phyloP scores from a whole-genome alignment of 2,113 vertebrate species.

The Bambusicola thoracicus region DNA sequence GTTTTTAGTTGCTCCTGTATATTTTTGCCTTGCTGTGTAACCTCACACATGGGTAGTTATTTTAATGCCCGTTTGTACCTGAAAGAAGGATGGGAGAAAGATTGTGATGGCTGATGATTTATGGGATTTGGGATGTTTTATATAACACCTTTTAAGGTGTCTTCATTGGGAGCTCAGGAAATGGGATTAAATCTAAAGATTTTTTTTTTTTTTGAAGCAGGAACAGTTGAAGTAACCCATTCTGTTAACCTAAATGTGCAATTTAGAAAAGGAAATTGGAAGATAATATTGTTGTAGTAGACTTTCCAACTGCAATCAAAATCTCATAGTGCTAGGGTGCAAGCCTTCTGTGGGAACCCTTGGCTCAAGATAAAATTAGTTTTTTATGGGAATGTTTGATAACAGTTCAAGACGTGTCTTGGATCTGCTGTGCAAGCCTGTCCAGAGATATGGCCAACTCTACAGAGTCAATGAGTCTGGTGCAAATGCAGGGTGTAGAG shows the following conservation, averaged over 20 bases:
- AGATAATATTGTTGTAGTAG: not conserved
- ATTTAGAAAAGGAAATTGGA: not conserved
- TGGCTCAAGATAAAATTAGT: not conserved
- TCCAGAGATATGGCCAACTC: not conserved
- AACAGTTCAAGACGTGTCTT: not conserved
- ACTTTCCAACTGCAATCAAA: not conserved
- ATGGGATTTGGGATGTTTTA: constrained; percentile 11
- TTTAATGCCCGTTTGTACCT: not conserved
- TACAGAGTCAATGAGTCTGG: not conserved
- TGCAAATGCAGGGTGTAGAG: not conserved
- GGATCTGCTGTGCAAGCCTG: not conserved
- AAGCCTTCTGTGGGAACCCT: not conserved
- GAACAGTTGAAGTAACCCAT: constrained; percentile 1
- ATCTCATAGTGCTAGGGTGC: not conserved
- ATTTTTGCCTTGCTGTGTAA: constrained; percentile 28
- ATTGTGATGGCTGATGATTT: not conserved
- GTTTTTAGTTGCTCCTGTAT: constrained; percentile 20
- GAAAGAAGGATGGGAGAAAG: not conserved
- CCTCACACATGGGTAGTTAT: not conserved
- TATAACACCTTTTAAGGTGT: not conserved
- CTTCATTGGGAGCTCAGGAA: not conserved
- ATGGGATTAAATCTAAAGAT: constrained; percentile 25
- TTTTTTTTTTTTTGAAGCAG: constrained; percentile 38
- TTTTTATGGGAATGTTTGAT: not conserved
- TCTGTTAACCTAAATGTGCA: not conserved